These are phyloP conservation scores for Monochamus alternatus DNA, from an alignment of 2,888 invertebrate species.

Conservation along the genomic window DNA sequence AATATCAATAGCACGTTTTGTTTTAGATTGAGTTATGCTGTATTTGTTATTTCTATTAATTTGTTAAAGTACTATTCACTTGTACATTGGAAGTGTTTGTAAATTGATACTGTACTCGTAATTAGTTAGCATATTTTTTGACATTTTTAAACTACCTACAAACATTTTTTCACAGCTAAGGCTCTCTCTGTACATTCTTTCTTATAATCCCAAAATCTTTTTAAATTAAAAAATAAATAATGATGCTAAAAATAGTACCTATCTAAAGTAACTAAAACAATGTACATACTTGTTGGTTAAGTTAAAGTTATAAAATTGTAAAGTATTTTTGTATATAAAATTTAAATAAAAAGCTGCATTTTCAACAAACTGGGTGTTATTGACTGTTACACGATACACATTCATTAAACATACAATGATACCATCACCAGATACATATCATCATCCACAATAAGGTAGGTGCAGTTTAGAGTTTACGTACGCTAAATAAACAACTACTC, in stretches of 20 bases:
- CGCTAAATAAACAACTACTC: too few species aligned
- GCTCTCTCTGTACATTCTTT: slow-evolving; percentile 27
- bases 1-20: neutral
- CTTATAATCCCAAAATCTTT: slow-evolving; percentile 17
- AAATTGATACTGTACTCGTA: neutral
- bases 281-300: slow-evolving; percentile 54
- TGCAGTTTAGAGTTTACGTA: too few species aligned
- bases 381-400: neutral
- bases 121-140: neutral
- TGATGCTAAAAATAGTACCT: slow-evolving; percentile 17
- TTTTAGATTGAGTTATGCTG: neutral
- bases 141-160: neutral
- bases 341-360: slow-evolving; percentile 56
- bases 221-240: slow-evolving; percentile 12
- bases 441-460: too few species aligned
- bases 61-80: too few species aligned
- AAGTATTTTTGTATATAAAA: slow-evolving; percentile 69
- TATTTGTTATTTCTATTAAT: neutral
- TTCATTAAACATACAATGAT: too few species aligned
- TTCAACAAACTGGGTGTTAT: slow-evolving; percentile 28
- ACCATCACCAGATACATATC: too few species aligned
- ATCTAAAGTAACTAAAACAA: slow-evolving; percentile 9
- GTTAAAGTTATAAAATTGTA: slow-evolving; percentile 62
- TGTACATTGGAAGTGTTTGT: neutral
- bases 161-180: neutral